Percentiles rank a stretch among this genome's conserved stretches.
phyloP scores from a whole-genome alignment of 2,888 invertebrate genomes.

The Erannis defoliaria region DNA sequence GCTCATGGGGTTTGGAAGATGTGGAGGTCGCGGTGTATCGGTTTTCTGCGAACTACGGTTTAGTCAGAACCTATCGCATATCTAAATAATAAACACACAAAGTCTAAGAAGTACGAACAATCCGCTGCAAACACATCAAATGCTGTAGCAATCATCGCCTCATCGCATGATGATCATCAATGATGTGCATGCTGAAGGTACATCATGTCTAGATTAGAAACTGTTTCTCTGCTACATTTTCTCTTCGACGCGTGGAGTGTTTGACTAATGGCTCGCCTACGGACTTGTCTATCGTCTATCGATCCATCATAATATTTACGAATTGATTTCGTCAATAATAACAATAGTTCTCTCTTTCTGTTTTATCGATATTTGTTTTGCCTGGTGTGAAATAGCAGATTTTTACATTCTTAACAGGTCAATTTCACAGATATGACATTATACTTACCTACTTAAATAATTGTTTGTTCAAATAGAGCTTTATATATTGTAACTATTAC shows the following conservation, averaged over 20 bases:
- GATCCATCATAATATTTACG: conserved; percentile 30
- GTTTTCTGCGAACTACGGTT: too few relatives aligned
- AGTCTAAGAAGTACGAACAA: too few relatives aligned
- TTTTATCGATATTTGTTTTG: conserved; percentile 11
- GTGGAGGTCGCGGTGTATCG: too few relatives aligned
- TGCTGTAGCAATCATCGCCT: too few relatives aligned
- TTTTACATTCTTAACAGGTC: too few relatives aligned
- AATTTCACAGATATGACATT: conserved; percentile 1
- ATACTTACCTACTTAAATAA: not conserved
- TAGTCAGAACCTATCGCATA: too few relatives aligned
- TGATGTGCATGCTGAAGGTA: not conserved
- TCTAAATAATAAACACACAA: too few relatives aligned
- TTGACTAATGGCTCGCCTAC: conserved; percentile 30
- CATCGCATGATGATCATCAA: too few relatives aligned
- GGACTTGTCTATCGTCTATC: conserved; percentile 17
- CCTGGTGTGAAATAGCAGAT: not conserved
- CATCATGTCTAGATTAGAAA: not conserved
- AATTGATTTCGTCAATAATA: conserved; percentile 21
- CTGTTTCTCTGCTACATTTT: not conserved
- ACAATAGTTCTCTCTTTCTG: conserved; percentile 11
- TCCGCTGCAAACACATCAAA: too few relatives aligned
- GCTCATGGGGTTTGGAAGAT: too few relatives aligned
- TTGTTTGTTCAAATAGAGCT: not conserved
- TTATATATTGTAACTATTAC: not conserved
- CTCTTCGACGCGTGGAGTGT: not conserved